These are phyloP conservation scores for Atrichornis clamosus DNA, from an alignment of 2,113 vertebrate genomes.

Conservation along the genomic window DNA sequence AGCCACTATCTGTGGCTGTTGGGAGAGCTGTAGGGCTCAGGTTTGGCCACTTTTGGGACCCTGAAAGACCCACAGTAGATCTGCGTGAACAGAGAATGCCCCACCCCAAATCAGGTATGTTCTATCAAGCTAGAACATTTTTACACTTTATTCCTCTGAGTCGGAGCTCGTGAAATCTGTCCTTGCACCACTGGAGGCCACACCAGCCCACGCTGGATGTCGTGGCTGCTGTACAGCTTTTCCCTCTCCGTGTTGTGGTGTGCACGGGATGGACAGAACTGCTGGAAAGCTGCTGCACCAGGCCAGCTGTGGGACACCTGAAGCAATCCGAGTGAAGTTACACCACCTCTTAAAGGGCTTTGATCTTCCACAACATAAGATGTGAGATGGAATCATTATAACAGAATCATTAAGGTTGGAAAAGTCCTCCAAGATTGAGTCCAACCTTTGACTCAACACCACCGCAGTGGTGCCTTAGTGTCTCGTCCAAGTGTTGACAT, in stretches of 20 bases:
- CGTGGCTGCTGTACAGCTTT: fast-evolving
- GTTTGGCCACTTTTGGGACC: not conserved
- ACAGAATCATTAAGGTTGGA: not conserved
- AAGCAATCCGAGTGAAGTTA: not conserved
- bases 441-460: fast-evolving
- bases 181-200: too few species aligned
- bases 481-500: not conserved
- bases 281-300: fast-evolving
- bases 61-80: not conserved
- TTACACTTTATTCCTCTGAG: not conserved
- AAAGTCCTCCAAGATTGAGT: not conserved
- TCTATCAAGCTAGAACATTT: not conserved
- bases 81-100: not conserved
- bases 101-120: not conserved
- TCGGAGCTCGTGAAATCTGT: not conserved
- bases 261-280: not conserved
- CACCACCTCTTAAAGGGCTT: not conserved
- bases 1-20: not conserved
- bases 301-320: not conserved
- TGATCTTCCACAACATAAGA: fast-evolving
- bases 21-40: not conserved
- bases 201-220: fast-evolving
- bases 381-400: not conserved
- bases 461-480: too few species aligned
- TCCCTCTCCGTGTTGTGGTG: fast-evolving